Conservation (phyloP, 2,797 vertebrate genomes). For the Malacoctenus gilli region DNA sequence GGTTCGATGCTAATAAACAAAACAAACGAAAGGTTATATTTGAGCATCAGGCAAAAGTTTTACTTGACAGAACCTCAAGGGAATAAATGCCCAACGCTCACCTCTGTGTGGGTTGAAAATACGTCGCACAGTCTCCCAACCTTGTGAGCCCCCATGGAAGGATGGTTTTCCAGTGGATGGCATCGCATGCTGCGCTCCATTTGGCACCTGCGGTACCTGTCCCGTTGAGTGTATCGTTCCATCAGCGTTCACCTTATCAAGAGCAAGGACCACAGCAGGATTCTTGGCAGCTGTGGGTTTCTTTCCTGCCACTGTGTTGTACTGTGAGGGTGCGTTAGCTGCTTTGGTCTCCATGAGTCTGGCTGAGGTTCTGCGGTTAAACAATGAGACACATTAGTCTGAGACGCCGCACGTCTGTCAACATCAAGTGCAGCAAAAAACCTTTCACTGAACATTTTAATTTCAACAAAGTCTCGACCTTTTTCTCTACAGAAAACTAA, state of each 20-base stretch:
- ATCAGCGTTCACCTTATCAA: constrained; percentile 83
- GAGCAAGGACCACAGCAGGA: constrained; percentile 85
- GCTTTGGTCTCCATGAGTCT: constrained; percentile 85
- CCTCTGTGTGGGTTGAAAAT: constrained; percentile 82
- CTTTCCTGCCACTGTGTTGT: constrained; percentile 74
- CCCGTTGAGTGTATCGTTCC: constrained; percentile 72
- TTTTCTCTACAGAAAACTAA: too few relatives aligned
- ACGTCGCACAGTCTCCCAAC: constrained; percentile 84
- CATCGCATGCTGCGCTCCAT: constrained; percentile 79
- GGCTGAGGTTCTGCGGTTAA: constrained; percentile 86
- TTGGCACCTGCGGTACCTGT: constrained; percentile 72
- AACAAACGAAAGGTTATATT: neutral
- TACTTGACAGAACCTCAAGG: too few relatives aligned
- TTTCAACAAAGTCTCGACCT: constrained; percentile 9
- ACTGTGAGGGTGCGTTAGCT: constrained; percentile 73
- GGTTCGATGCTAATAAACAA: constrained; percentile 69
- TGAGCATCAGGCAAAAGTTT: too few relatives aligned
- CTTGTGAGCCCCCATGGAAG: constrained; percentile 44
- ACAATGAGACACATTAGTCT: constrained; percentile 22
- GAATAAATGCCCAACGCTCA: constrained; percentile 27
- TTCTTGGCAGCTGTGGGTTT: constrained; percentile 73
- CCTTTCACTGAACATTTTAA: neutral
- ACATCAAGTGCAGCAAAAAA: constrained; percentile 2
- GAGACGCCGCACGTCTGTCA: neutral
- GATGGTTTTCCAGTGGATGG: constrained; percentile 75